A percentile compares a stretch with the other conserved stretches of the same genome.
phyloP scores from a whole-genome alignment of 2,797 vertebrate species.

The Taeniopygia guttata region DNA sequence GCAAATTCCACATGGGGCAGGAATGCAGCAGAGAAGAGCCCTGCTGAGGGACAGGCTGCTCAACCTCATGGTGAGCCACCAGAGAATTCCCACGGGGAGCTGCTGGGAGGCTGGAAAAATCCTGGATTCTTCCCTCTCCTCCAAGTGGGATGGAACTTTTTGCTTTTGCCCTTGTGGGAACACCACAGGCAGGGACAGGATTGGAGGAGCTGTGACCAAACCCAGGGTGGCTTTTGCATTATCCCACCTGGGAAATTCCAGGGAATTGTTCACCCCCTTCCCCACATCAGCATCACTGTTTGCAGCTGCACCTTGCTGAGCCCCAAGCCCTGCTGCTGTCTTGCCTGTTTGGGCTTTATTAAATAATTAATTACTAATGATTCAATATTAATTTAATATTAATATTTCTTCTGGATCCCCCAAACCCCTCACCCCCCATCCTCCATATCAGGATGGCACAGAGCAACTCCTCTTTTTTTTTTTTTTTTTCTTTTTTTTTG shows the following conservation, averaged over 20 bases:
- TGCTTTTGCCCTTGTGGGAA: background rate
- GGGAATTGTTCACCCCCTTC: background rate
- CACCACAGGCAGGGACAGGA: background rate
- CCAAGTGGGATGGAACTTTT: background rate
- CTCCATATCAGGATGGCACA: background rate
- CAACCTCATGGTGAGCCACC: rapidly evolving
- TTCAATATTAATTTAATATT: background rate
- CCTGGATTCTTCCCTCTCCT: rapidly evolving
- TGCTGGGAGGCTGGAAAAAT: background rate
- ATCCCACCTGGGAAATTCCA: background rate
- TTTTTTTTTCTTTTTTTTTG: background rate
- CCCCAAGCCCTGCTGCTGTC: rapidly evolving
- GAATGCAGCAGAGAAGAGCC: background rate
- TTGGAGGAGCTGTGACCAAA: background rate
- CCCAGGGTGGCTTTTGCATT: background rate
- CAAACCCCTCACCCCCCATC: background rate
- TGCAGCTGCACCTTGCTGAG: background rate
- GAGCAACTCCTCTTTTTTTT: background rate
- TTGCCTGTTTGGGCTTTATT: background rate
- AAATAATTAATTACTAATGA: background rate
- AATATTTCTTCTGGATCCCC: background rate
- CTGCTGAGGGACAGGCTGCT: background rate
- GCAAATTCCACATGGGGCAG: rapidly evolving
- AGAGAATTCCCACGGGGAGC: background rate
- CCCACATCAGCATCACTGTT: rapidly evolving